phyloP scores from a whole-genome alignment of 2,797 vertebrate species.

The Acrossocheilus fasciatus region DNA sequence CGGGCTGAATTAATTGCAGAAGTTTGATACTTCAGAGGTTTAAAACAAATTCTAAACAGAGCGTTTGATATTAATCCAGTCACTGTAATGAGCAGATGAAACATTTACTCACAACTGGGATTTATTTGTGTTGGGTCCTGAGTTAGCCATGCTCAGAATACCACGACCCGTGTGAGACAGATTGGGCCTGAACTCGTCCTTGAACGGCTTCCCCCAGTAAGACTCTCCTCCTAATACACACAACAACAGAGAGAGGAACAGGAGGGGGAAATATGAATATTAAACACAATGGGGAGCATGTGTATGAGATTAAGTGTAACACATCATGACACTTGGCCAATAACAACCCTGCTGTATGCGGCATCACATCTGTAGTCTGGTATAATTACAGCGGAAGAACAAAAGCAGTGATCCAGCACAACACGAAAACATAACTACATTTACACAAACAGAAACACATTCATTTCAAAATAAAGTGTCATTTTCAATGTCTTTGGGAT shows the following conservation, averaged over 20 bases:
- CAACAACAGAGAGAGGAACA: not conserved
- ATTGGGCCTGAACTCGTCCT: conserved; percentile 94
- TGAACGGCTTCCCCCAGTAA: conserved; percentile 93
- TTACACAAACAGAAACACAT: not conserved
- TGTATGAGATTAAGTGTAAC: not conserved
- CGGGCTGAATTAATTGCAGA: not conserved
- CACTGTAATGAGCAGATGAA: not conserved
- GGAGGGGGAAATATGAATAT: not conserved
- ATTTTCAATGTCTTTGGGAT: not conserved
- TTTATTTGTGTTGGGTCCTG: conserved; percentile 95
- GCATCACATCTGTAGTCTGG: not conserved
- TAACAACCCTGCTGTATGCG: not conserved
- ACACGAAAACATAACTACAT: not conserved
- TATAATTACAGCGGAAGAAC: not conserved
- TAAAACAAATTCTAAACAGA: not conserved
- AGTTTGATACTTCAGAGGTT: not conserved
- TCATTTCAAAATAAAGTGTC: not conserved
- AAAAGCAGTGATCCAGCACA: not conserved
- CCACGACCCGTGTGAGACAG: conserved; percentile 94
- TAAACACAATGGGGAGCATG: not conserved
- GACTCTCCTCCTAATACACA: conserved; percentile 88
- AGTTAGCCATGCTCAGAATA: conserved; percentile 97
- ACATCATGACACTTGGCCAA: not conserved
- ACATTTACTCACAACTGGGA: conserved; percentile 93
- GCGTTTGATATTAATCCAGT: not conserved